Base-by-base conservation (phyloP, 2,888 invertebrate genomes). In the Copidosoma aretas region DNA sequence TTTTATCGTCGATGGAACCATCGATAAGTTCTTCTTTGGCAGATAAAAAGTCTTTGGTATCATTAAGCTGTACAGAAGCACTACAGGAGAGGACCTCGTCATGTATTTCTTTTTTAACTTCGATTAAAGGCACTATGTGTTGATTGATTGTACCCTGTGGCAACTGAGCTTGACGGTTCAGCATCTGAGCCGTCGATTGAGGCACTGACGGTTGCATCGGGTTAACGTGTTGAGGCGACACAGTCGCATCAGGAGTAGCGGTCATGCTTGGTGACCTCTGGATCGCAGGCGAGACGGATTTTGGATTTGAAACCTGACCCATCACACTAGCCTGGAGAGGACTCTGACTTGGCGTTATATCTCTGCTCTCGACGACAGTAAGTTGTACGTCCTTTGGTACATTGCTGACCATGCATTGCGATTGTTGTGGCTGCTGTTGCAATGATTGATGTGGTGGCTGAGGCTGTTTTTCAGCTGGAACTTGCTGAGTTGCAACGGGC, bases 21-120 rank as follows among this genome's bases (percentile, higher is more conserved):
- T 83, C 83, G 64, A 81, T 79, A 73, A 82, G 80, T 77, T 83
- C 83, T 75, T 83, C 83, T 83, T 83, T 83, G 83, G 83, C 80
- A 81, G 82, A 78, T 75, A 83, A 78, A 80, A 82, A 83, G 77
- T 83, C 83, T 83, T 83, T 83, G 82, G 83, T 83, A 83, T 83
- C 83, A 73, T 81, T 79, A 73, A 80, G 76, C 73, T 81, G 83
- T 54, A 64, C 60, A 62, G 71, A 67, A 68, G 65, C 60, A 57
- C 67, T 64, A 60, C 69, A 65, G 65, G 70, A 65, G 59, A 67
- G 64, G 72, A 70, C 81, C 78, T 91, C 91, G 77, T 91, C 91
- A 17, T 91, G 84, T 60, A 91, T 83, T 82, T 91, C 91, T 77
- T 91, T 91, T 78, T 91, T 91, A 14, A 91, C 89, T 81, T 91